Base-by-base conservation (phyloP, 1,140 invertebrate species). In the Carposina sasakii region DNA sequence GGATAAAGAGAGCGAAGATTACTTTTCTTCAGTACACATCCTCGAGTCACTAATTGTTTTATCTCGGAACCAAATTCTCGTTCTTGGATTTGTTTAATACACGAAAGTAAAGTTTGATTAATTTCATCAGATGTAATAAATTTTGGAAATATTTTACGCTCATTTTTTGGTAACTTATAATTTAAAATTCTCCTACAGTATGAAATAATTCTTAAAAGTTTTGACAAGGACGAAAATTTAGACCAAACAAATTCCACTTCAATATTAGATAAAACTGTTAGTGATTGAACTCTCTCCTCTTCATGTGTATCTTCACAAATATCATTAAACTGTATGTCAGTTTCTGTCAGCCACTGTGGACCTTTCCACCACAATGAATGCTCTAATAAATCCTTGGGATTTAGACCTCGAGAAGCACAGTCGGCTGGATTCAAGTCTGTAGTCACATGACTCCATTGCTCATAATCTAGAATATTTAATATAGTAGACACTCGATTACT, bases 401-500 rank as follows among this genome's bases (percentile, higher is more conserved):
- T 26, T 22, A 60, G 22, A 8, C 54, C 57, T 39, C 54, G 46
- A 1, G 61, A 60, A 0, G 54, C 54, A 31, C 48, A 60, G 39
- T 63, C 51, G 10, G 59, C 58, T 4, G 62, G 58, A 16, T 65
- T 62, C 8, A 20, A 20, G 13, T 54, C 39, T 13, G 53, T 47
- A 20, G 48, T 3, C 10, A 60, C 61, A 21, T 60, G 60, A 21
- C 49, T 19, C 86, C 85, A 88, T 12, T 76, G 39, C 1, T 47
- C 28, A 8, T 39, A 17, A n/a, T 49, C 37, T 10, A 63, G 45
- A 13, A 61, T 58, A 34, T 54, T 51, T 47, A 68, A 60, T 36
- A 85, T 82, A 42, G 63, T 48, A 2, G 67, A 42, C 1, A 84
- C 71, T 24, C 79, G 45, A 62, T 86, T 86, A 2, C 65, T 69